Conservation (phyloP, 1,140 invertebrate genomes). For the Eubasilissa regina region DNA sequence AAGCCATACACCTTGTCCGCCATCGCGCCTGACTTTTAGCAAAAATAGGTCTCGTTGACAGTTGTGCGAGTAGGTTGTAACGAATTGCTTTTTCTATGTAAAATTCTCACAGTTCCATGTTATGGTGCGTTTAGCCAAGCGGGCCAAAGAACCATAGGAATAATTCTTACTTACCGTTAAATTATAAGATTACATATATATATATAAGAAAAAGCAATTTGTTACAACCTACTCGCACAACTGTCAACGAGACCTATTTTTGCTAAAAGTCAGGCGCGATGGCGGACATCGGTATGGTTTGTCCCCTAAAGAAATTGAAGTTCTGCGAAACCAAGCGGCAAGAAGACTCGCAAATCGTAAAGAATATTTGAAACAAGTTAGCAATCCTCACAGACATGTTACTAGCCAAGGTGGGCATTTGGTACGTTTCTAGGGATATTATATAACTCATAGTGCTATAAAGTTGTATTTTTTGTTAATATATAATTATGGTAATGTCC, state of each 20-base stretch:
- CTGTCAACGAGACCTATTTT: not conserved
- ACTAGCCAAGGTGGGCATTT: slow-evolving; percentile 73
- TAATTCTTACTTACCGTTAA: too few species aligned
- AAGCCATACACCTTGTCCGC: slow-evolving; percentile 63
- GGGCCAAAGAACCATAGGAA: too few species aligned
- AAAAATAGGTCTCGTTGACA: not conserved
- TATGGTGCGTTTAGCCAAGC: too few species aligned
- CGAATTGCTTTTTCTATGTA: too few species aligned
- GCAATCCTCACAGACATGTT: slow-evolving; percentile 76
- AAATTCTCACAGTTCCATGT: too few species aligned
- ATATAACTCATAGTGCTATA: not conserved
- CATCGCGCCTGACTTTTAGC: slow-evolving; percentile 14
- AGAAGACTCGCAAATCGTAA: slow-evolving; percentile 73
- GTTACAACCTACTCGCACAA: too few species aligned
- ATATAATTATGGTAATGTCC: too few species aligned
- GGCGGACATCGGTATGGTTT: slow-evolving; percentile 63
- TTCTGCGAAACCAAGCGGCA: slow-evolving; percentile 73
- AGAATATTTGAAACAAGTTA: slow-evolving; percentile 80
- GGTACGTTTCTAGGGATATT: slow-evolving; percentile 65
- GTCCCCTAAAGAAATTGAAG: slow-evolving; percentile 66
- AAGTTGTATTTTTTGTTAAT: not conserved
- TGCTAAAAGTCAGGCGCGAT: slow-evolving; percentile 1
- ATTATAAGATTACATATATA: too few species aligned
- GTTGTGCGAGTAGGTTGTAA: too few species aligned
- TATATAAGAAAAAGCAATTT: too few species aligned